Evolutionary conservation across 2,888 invertebrate genomes (phyloP), one percentile per base, ranked within the genome.

Genomic region (Lasioglossum oenotherae): DNA sequence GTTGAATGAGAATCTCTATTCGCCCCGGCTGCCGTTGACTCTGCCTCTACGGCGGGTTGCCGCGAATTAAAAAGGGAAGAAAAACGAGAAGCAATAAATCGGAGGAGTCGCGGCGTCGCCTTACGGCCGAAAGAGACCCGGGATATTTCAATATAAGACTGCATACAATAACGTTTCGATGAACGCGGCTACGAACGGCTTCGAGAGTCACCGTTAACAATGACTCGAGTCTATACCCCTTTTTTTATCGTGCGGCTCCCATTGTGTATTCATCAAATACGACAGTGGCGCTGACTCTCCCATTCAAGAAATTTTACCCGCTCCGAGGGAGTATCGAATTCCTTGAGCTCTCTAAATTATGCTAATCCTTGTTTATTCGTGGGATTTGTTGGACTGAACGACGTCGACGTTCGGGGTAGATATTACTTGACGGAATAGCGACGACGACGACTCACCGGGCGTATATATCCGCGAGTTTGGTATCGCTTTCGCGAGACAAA

Each of bases 1-100:
- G 81, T 35, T 72, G 81, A 85, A 90, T 85, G 87, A 88, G 81
- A 88, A 88, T 90, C 85, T 86, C 85, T 73, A 77, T 74, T 87
- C 83, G 80, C 79, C 85, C 44, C 4, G 44, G 44, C 44, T 35
- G 2, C 38, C 44, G 44, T 64, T 12, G n/a, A 1, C 27, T 0
- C 27, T 27, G 27, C 27, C 14, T 60, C 27, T 27, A 5, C 14
- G 27, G 0, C 2, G 23, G 23, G 0, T 27, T 5, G 35, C 46
- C 35, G 19, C 81, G 78, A 81, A 49, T 53, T 81, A 85, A 88
- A 87, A 84, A 82, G 77, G 75, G 64, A 80, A 81, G 82, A 69
- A 85, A 82, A 72, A 49, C 81, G 81, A 82, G 86, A 82, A 38
- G 82, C 76, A 86, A 87, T 86, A 91, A 89, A 91, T 88, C 85